Evolutionary conservation across 1,140 invertebrate species (phyloP).

Genomic region (Pygmarrhopalites habei): DNA sequence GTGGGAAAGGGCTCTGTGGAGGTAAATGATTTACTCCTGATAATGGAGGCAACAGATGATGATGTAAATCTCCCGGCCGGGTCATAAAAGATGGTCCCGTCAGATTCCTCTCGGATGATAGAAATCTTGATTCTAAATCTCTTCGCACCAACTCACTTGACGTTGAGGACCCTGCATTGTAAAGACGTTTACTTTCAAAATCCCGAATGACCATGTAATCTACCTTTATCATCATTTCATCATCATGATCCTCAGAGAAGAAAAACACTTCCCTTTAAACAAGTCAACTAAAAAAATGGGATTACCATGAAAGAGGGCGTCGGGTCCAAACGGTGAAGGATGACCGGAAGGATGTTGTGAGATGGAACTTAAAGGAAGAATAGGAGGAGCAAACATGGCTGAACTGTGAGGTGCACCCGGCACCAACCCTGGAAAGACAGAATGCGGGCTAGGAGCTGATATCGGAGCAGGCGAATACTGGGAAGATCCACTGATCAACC

Average conservation of each 20-base stretch:
- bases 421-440: conserved; percentile 47
- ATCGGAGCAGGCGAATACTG: neutral
- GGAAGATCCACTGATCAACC: neutral
- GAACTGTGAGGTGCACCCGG: conserved; percentile 7
- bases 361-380: conserved; percentile 39
- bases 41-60: conserved; percentile 31
- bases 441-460: conserved; percentile 64
- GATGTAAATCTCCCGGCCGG: conserved; percentile 54
- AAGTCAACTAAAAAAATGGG: neutral
- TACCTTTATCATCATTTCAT: too few species aligned
- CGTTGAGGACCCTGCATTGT: conserved; percentile 15
- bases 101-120: conserved; percentile 58
- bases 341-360: conserved; percentile 37
- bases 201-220: neutral
- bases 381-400: conserved; percentile 38
- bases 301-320: conserved; percentile 38
- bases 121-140: conserved; percentile 81
- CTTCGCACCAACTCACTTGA: conserved; percentile 68
- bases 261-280: too few species aligned
- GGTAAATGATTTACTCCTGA: conserved; percentile 43
- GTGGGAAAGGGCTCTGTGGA: conserved; percentile 60
- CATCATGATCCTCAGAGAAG: too few species aligned
- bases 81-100: conserved; percentile 52
- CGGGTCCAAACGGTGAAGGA: conserved; percentile 38
- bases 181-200: conserved; percentile 1